Evolutionary conservation across 2,888 invertebrate species (phyloP).

Genomic region (Acanthococcus lagerstroemiae): DNA sequence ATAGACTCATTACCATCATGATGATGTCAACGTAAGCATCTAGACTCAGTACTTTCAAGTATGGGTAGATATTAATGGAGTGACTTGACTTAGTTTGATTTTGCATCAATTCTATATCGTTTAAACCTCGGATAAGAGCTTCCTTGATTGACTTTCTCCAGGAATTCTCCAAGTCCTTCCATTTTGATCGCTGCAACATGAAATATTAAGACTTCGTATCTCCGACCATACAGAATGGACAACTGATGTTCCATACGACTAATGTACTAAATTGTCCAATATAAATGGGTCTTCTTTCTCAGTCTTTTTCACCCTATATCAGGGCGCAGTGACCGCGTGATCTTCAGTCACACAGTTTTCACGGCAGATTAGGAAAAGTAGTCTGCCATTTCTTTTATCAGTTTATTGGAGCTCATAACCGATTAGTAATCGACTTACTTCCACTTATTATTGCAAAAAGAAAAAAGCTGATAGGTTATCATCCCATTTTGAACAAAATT

Average conservation of each 20-base stretch:
- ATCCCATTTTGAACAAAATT: no score
- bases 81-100: slow-evolving; percentile 47
- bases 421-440: no score
- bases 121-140: slow-evolving; percentile 60
- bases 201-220: slow-evolving; percentile 15
- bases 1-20: slow-evolving; percentile 44
- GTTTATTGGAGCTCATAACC: no score
- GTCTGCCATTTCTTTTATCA: no score
- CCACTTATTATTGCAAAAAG: no score
- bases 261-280: not conserved
- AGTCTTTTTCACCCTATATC: no score
- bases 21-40: slow-evolving; percentile 45
- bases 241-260: not conserved
- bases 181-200: slow-evolving; percentile 49
- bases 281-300: not conserved
- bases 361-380: no score
- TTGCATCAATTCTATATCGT: slow-evolving; percentile 51
- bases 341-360: no score
- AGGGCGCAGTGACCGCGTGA: no score
- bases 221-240: no score
- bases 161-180: slow-evolving; percentile 51
- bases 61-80: slow-evolving; percentile 58
- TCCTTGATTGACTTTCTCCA: slow-evolving; percentile 56
- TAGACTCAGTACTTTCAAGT: slow-evolving; percentile 51
- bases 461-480: no score